Evolutionary conservation across 2,888 invertebrate genomes (phyloP).

Genomic region (Phyto melanocephala): DNA sequence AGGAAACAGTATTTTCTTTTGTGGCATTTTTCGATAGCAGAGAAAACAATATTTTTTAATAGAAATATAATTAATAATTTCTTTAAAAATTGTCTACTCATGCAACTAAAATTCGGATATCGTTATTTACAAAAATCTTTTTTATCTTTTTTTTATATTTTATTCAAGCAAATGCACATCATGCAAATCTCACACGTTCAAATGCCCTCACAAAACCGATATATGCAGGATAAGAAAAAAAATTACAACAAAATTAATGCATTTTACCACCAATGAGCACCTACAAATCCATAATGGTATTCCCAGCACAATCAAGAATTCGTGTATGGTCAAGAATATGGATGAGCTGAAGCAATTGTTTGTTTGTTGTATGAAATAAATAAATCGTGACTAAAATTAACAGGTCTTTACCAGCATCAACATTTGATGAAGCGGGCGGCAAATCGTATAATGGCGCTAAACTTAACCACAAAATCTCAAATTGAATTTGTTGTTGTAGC

Average conservation of each 20-base stretch:
- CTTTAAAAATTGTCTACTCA: too few species aligned
- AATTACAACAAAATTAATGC: too few species aligned
- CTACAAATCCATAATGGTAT: background rate
- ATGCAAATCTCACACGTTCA: background rate
- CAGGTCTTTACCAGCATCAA: background rate
- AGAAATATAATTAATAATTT: too few species aligned
- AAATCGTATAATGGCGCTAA: slow-evolving; percentile 8
- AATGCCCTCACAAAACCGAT: background rate
- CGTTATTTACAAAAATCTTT: too few species aligned
- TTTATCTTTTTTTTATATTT: too few species aligned
- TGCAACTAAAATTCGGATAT: background rate
- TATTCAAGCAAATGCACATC: background rate
- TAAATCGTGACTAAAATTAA: slow-evolving; percentile 43
- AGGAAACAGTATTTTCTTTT: too few species aligned
- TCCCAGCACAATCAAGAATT: background rate
- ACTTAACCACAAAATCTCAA: background rate
- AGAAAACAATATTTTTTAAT: too few species aligned
- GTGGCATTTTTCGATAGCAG: too few species aligned
- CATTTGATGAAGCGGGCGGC: background rate
- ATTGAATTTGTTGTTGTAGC: too few species aligned
- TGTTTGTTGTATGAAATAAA: slow-evolving; percentile 25
- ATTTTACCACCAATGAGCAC: background rate
- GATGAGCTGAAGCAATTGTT: background rate
- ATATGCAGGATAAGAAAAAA: background rate
- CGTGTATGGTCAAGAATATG: background rate